A percentile compares a stretch with the other conserved stretches of the same genome.
phyloP scores from a whole-genome alignment of 2,113 vertebrate species.

The Lasiurus cinereus region DNA sequence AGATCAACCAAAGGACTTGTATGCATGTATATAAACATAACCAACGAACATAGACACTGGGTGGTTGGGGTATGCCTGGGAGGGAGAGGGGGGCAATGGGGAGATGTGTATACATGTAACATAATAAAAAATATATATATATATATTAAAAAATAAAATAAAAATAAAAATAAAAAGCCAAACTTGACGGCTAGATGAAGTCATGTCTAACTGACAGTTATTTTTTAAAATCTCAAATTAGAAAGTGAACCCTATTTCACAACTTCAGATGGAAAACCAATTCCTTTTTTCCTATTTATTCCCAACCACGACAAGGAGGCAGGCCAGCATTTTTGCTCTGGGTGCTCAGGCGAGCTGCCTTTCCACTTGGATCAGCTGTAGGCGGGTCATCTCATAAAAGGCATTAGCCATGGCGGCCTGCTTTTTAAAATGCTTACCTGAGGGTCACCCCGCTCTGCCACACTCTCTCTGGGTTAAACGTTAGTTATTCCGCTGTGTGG shows the following conservation, averaged over 20 bases:
- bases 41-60: too few relatives aligned
- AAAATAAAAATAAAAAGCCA: constrained; percentile 68
- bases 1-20: too few relatives aligned
- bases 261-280: constrained; percentile 35
- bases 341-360: constrained; percentile 72
- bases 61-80: too few relatives aligned
- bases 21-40: too few relatives aligned
- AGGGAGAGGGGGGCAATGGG: too few relatives aligned
- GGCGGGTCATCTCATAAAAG: constrained; percentile 72
- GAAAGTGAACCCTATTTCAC: constrained; percentile 79
- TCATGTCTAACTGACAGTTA: constrained; percentile 79
- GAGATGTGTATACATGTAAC: too few relatives aligned
- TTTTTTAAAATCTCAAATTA: constrained; percentile 81
- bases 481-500: neutral
- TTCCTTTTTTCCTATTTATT: constrained; percentile 39
- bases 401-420: constrained; percentile 59
- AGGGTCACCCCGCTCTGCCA: neutral
- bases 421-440: constrained; percentile 64
- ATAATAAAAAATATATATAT: too few relatives aligned
- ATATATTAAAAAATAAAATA: too few relatives aligned
- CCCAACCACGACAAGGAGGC: constrained; percentile 73
- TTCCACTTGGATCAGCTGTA: constrained; percentile 76
- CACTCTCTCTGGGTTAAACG: neutral
- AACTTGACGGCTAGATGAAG: constrained; percentile 70
- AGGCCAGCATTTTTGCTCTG: constrained; percentile 83